Conservation (phyloP, 2,113 vertebrate genomes). For the Carassius carassius region DNA sequence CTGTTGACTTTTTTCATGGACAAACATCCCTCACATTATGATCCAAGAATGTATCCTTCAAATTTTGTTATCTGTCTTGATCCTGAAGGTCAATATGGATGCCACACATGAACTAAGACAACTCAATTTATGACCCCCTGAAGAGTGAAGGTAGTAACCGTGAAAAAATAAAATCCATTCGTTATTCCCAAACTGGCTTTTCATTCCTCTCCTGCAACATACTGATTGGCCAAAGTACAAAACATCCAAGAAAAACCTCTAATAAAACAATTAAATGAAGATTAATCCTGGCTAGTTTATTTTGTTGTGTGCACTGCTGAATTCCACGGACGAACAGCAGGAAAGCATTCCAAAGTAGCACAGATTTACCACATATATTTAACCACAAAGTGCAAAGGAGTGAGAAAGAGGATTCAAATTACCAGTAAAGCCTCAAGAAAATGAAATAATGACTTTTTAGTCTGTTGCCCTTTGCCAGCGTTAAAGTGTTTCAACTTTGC, state of each 20-base stretch:
- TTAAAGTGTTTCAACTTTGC: slow-evolving; percentile 29
- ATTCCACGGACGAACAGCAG: slow-evolving; percentile 19
- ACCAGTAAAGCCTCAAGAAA: slow-evolving; percentile 57
- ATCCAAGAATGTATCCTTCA: not conserved
- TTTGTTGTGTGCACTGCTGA: not conserved
- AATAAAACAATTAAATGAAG: slow-evolving; percentile 7
- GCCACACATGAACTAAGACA: slow-evolving; percentile 31
- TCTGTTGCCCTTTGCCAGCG: slow-evolving; percentile 43
- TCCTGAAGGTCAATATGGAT: slow-evolving; percentile 23
- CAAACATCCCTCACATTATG: not conserved
- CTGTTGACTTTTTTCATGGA: not conserved
- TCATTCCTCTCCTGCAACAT: not conserved
- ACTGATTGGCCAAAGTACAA: not conserved
- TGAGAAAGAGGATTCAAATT: slow-evolving; percentile 47
- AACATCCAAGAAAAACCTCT: not conserved
- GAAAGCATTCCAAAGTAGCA: slow-evolving; percentile 11
- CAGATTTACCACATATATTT: slow-evolving; percentile 37
- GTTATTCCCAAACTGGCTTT: not conserved
- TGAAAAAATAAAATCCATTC: slow-evolving; percentile 23
- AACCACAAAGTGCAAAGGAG: slow-evolving; percentile 41
- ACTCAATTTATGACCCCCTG: slow-evolving; percentile 23
- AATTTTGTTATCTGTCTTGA: not conserved
- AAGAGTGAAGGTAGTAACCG: not conserved
- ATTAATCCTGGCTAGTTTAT: not conserved
- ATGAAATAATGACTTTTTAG: slow-evolving; percentile 49